These are phyloP conservation scores for Caenorhabditis latens DNA, from an alignment of 1,140 invertebrate genomes.

Conservation along the genomic window DNA sequence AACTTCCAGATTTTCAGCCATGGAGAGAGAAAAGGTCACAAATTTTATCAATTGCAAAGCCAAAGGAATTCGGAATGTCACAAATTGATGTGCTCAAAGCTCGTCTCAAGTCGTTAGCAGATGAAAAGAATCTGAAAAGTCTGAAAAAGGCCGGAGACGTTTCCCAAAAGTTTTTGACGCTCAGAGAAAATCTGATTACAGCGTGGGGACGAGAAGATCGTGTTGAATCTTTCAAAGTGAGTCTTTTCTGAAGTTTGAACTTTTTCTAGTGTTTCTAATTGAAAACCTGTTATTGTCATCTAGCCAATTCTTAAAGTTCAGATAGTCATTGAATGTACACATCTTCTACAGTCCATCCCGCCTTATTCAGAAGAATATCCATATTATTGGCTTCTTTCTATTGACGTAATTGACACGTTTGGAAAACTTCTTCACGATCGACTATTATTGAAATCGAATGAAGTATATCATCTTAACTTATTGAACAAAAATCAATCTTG, in stretches of 20 bases:
- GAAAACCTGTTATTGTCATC: not conserved
- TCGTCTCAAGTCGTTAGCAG: not conserved
- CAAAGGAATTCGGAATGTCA: constrained; percentile 23
- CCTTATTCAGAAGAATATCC: constrained; percentile 88
- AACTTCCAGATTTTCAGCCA: constrained; percentile 30
- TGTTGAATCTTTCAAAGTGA: constrained; percentile 95
- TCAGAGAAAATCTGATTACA: constrained; percentile 88
- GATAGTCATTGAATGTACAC: constrained; percentile 85
- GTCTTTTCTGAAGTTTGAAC: constrained; percentile 82
- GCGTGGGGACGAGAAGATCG: constrained; percentile 94
- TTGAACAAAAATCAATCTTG: constrained; percentile 26
- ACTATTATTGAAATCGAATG: constrained; percentile 85
- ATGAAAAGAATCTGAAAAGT: constrained; percentile 32
- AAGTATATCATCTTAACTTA: constrained; percentile 75
- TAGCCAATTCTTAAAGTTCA: not conserved
- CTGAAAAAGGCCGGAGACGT: constrained; percentile 8
- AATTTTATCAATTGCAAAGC: constrained; percentile 11
- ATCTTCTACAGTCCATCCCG: constrained; percentile 90
- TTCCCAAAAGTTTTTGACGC: constrained; percentile 84
- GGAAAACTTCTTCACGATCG: constrained; percentile 91
- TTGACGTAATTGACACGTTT: constrained; percentile 94
- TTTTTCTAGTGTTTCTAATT: constrained; percentile 46
- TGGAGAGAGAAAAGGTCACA: constrained; percentile 45
- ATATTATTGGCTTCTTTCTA: constrained; percentile 95
- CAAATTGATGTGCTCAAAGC: constrained; percentile 19